Conservation (phyloP, 2,888 invertebrate genomes). For the Nomada fucata region DNA sequence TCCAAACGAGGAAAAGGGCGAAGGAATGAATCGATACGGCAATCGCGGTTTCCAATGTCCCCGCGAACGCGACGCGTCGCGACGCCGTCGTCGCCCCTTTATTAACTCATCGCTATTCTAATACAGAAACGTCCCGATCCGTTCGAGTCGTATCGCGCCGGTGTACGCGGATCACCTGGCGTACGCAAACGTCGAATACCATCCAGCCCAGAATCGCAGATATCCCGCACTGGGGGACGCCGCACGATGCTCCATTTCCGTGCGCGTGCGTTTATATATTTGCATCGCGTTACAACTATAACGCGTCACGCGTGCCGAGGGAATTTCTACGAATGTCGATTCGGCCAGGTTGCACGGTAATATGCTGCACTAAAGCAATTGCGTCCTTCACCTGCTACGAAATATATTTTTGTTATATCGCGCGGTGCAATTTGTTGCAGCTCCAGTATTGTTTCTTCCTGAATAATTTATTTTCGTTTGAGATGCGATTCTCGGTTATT, state of each 20-base stretch:
- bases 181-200: conserved; percentile 59
- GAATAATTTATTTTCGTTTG: too few relatives aligned
- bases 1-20: not conserved
- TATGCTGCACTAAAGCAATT: not conserved
- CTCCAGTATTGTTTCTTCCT: too few relatives aligned
- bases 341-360: not conserved
- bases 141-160: conserved; percentile 33
- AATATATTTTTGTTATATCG: too few relatives aligned
- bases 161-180: conserved; percentile 63
- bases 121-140: conserved; percentile 54
- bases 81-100: conserved; percentile 11
- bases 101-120: conserved; percentile 60
- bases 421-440: too few relatives aligned
- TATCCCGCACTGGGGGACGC: conserved; percentile 54
- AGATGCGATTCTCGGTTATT: too few relatives aligned
- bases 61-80: too few relatives aligned
- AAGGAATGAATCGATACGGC: conserved; percentile 21
- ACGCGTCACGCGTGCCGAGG: not conserved
- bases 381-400: too few relatives aligned
- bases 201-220: conserved; percentile 62
- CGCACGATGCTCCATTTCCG: conserved; percentile 56
- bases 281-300: not conserved
- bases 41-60: conserved; percentile 4
- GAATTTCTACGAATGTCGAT: conserved; percentile 12
- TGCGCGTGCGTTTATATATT: not conserved